Evolutionary conservation across 2,888 invertebrate genomes (phyloP).

Genomic region (Nebria salina): DNA sequence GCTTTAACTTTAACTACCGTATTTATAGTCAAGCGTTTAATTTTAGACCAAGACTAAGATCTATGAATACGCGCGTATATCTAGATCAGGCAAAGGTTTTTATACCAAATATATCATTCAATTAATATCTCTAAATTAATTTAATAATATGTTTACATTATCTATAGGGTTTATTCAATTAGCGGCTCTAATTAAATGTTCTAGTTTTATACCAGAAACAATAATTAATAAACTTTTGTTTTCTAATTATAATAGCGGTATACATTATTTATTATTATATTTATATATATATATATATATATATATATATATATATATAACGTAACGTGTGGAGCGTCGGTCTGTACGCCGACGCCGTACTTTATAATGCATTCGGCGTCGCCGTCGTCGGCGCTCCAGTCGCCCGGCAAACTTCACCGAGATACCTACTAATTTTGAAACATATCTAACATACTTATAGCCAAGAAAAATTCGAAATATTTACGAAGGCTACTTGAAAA

Average conservation of each 20-base stretch:
- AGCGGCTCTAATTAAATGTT: too few relatives aligned
- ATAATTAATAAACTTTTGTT: not conserved
- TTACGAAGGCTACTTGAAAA: not conserved
- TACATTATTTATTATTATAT: too few relatives aligned
- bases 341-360: not conserved
- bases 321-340: not conserved
- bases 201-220: too few relatives aligned
- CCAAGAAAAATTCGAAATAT: not conserved
- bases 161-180: too few relatives aligned
- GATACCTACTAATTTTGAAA: not conserved
- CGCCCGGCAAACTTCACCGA: not conserved
- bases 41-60: too few relatives aligned
- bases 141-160: too few relatives aligned
- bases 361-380: not conserved
- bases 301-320: slow-evolving; percentile 7
- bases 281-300: not conserved
- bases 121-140: too few relatives aligned
- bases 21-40: too few relatives aligned
- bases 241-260: not conserved
- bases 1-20: too few relatives aligned
- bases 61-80: too few relatives aligned
- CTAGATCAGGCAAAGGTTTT: too few relatives aligned
- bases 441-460: not conserved
- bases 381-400: not conserved
- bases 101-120: too few relatives aligned